Base-by-base conservation (phyloP, 2,797 vertebrate species). In the Poeciliopsis infans region DNA sequence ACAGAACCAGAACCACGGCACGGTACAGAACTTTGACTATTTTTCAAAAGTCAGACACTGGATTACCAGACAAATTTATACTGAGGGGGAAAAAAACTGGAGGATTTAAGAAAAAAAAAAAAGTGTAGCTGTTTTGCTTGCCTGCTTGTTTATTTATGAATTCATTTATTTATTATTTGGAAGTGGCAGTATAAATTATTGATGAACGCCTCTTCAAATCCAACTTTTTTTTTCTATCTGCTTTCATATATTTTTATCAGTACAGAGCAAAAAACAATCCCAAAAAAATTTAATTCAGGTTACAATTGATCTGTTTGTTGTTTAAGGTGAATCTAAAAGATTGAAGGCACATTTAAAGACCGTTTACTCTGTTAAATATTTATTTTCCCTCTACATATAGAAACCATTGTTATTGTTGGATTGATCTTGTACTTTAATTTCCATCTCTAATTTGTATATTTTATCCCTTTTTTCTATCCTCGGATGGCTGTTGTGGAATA, bases 71-170 rank as follows among this genome's bases (percentile, higher is more conserved):
- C 73, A 92, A 89, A 85, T 95, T 95, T 95, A 83, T 94, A 93
- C 79, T 72, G 61, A 39, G 36, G n/a, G 28, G 36, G 18, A 75
- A 59, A 66, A 78, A 80, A 74, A 79, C 77, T 77, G 84, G 80
- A 43, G 74, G 36, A 25, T 68, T 43, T 39, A 46, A 46, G 13
- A 46, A 46, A 78, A 70, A 77, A 86, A 93, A 69, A 86, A 94
- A 94, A 94, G 92, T 94, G 92, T 95, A 94, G 94, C 92, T 95
- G 94, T 95, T 95, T 70, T 95, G 94, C 94, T 95, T 96, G 95
- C 95, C 93, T 96, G 94, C 95, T 95, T 92, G 94, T 95, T 96
- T 95, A 96, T 96, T 96, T 96, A 96, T 96, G 95, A 88, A 93
- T 96, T 94, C 91, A 88, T 95, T 96, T 95, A 95, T 94, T 96